phyloP scores from a whole-genome alignment of 2,888 invertebrate species.

The Aphodius granarius region DNA sequence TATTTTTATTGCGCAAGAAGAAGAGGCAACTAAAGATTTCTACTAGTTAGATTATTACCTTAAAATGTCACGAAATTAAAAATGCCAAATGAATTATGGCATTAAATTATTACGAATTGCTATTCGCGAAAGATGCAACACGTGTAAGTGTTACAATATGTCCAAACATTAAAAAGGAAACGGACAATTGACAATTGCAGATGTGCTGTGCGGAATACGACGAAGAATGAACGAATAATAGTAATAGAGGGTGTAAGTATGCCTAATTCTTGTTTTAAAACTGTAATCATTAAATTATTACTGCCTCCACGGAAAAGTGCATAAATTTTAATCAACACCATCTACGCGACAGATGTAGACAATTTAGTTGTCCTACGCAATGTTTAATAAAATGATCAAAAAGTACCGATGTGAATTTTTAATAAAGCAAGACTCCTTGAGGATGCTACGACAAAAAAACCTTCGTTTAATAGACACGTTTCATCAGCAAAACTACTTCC shows the following conservation, averaged over 20 bases:
- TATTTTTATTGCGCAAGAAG: not conserved
- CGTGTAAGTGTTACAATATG: not conserved
- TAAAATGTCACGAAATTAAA: no score
- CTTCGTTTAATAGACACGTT: not conserved
- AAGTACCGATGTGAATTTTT: not conserved
- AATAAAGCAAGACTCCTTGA: no score
- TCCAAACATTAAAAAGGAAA: constrained; percentile 6
- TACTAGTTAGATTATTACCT: no score
- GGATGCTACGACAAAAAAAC: no score
- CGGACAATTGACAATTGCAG: constrained; percentile 8
- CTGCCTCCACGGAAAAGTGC: not conserved
- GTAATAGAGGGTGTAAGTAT: not conserved
- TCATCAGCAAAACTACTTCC: not conserved
- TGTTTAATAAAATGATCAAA: not conserved
- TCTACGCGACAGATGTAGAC: not conserved
- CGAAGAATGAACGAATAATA: not conserved
- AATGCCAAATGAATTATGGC: no score
- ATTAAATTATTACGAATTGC: not conserved
- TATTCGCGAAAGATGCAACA: not conserved
- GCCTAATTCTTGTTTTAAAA: constrained; percentile 4
- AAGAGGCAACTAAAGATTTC: not conserved
- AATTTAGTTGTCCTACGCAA: not conserved
- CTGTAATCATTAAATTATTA: constrained; percentile 6
- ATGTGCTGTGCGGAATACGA: not conserved
- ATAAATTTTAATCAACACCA: constrained; percentile 1